Percentiles rank a stretch among this genome's conserved stretches.
Evolutionary conservation across 2,888 invertebrate genomes (phyloP).

Genomic region (Rotaria sp.): DNA sequence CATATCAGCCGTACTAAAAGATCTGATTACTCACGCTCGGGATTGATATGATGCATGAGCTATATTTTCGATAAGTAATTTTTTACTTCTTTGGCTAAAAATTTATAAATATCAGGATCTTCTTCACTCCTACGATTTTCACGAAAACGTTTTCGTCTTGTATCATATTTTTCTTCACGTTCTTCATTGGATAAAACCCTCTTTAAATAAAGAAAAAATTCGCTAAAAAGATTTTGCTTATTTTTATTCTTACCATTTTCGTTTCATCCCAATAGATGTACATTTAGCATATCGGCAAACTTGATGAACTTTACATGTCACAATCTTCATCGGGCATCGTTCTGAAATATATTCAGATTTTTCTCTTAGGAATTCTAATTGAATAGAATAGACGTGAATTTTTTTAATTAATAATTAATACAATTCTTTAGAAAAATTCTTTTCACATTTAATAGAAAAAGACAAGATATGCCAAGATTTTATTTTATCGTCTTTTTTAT

Average conservation of each 20-base stretch:
- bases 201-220: too few relatives aligned
- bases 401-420: too few relatives aligned
- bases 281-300: conserved; percentile 38
- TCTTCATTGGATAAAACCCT: conserved; percentile 37
- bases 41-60: conserved; percentile 17
- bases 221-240: too few relatives aligned
- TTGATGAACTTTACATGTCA: conserved; percentile 36
- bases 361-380: too few relatives aligned
- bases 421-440: too few relatives aligned
- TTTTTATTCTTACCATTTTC: conserved; percentile 32
- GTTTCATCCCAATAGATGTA: conserved; percentile 37
- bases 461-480: too few relatives aligned
- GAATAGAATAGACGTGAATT: too few relatives aligned
- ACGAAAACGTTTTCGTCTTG: conserved; percentile 34
- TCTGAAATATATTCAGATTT: background rate
- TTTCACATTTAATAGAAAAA: too few relatives aligned
- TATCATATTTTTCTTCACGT: conserved; percentile 37
- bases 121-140: background rate
- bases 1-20: too few relatives aligned
- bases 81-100: conserved; percentile 1
- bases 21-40: background rate
- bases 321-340: conserved; percentile 33
- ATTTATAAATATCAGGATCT: conserved; percentile 29
- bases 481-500: too few relatives aligned
- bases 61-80: conserved; percentile 14